Conservation (phyloP, 2,888 invertebrate species). For the Cheilosia vulpina region DNA sequence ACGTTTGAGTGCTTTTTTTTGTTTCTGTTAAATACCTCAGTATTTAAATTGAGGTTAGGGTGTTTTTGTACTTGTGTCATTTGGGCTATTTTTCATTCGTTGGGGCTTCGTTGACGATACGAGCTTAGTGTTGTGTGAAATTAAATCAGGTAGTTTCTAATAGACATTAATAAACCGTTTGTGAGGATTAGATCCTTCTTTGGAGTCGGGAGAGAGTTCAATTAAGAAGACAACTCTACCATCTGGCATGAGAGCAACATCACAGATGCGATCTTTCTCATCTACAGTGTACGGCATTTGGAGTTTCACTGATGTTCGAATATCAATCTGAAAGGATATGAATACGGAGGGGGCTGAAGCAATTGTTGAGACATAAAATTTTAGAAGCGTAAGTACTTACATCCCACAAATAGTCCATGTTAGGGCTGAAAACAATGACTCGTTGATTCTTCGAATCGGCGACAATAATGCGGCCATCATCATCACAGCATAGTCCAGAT, state of each 20-base stretch:
- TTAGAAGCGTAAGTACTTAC: constrained; percentile 80
- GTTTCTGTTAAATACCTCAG: not conserved
- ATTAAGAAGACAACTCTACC: constrained; percentile 86
- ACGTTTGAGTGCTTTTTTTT: not conserved
- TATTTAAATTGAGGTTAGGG: constrained; percentile 37
- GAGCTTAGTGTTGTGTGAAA: constrained; percentile 45
- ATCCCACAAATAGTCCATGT: constrained; percentile 86
- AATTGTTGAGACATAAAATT: not conserved
- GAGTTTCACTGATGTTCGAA: constrained; percentile 82
- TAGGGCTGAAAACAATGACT: constrained; percentile 86
- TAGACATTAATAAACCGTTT: constrained; percentile 88
- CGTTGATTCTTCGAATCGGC: constrained; percentile 97
- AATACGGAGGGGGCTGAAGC: not conserved
- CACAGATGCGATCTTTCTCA: constrained; percentile 95
- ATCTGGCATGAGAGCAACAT: constrained; percentile 90
- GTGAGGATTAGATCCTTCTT: constrained; percentile 86
- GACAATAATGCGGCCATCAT: constrained; percentile 94
- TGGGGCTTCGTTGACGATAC: constrained; percentile 60
- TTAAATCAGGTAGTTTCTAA: constrained; percentile 80
- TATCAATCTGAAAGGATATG: constrained; percentile 80
- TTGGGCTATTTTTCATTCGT: constrained; percentile 50
- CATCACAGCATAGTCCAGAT: constrained; percentile 94
- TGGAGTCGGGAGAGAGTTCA: constrained; percentile 87
- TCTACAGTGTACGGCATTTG: constrained; percentile 84
- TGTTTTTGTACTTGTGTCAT: constrained; percentile 17